phyloP scores from a whole-genome alignment of 2,888 invertebrate genomes.

The Mimumesa dahlbomi region DNA sequence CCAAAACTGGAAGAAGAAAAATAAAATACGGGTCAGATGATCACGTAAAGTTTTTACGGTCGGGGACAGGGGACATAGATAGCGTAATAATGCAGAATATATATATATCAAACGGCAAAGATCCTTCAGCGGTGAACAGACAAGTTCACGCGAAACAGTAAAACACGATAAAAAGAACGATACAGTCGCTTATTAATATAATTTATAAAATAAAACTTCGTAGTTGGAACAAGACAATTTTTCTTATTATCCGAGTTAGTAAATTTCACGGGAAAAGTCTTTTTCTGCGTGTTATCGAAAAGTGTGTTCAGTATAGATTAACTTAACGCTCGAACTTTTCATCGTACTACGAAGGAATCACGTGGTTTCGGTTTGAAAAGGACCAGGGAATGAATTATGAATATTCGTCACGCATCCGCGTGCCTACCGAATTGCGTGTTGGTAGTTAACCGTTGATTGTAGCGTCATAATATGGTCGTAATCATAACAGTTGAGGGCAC shows the following conservation, averaged over 20 bases:
- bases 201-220: too few species aligned
- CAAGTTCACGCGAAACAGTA: too few species aligned
- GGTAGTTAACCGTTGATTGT: conserved; percentile 26
- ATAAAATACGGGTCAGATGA: background rate
- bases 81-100: background rate
- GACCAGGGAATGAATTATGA: conserved; percentile 21
- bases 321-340: background rate
- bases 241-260: too few species aligned
- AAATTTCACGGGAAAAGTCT: too few species aligned
- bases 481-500: conserved; percentile 42
- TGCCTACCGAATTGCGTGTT: conserved; percentile 13
- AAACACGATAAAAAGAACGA: too few species aligned
- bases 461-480: conserved; percentile 32
- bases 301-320: too few species aligned
- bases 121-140: too few species aligned
- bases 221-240: too few species aligned
- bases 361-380: background rate
- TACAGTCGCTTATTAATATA: too few species aligned
- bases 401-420: conserved; percentile 26
- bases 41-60: background rate
- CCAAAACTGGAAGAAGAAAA: conserved; percentile 86
- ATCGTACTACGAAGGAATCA: background rate
- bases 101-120: background rate
- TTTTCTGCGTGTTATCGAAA: too few species aligned
- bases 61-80: background rate